Percentiles rank a stretch among this genome's conserved stretches.
Evolutionary conservation across 2,113 vertebrate species (phyloP).

Genomic region (Electrona antarctica): DNA sequence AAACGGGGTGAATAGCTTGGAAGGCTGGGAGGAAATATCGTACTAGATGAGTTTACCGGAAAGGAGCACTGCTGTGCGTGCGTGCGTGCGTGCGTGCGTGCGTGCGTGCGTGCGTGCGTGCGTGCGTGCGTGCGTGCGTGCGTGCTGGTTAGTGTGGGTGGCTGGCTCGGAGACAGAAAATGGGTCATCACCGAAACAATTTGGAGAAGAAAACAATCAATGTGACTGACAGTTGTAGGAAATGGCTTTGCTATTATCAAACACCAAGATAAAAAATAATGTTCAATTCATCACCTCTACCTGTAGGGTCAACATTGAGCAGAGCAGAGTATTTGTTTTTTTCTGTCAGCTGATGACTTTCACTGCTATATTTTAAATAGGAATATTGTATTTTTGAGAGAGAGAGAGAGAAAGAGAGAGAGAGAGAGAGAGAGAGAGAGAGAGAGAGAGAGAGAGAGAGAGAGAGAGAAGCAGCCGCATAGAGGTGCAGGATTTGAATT

Average conservation of each 20-base stretch:
- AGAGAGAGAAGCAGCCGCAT: too few relatives aligned
- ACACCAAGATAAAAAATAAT: constrained; percentile 14
- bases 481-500: too few relatives aligned
- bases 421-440: too few relatives aligned
- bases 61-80: not conserved
- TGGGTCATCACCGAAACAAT: constrained; percentile 57
- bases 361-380: too few relatives aligned
- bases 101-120: not conserved
- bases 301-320: not conserved
- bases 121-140: not conserved
- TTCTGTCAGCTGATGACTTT: too few relatives aligned
- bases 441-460: too few relatives aligned
- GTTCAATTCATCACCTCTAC: not conserved
- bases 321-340: too few relatives aligned
- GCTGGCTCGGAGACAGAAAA: constrained; percentile 42
- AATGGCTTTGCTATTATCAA: constrained; percentile 47
- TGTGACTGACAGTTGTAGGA: constrained; percentile 45
- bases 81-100: not conserved
- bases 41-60: not conserved
- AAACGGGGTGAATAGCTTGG: not conserved
- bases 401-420: too few relatives aligned
- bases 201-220: constrained; percentile 50
- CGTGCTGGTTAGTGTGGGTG: constrained; percentile 27
- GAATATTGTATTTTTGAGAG: too few relatives aligned
- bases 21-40: constrained; percentile 9